Evolutionary conservation across 2,113 vertebrate species (phyloP), one percentile per base, ranked within the genome.

Genomic region (Brevimyrus niger): DNA sequence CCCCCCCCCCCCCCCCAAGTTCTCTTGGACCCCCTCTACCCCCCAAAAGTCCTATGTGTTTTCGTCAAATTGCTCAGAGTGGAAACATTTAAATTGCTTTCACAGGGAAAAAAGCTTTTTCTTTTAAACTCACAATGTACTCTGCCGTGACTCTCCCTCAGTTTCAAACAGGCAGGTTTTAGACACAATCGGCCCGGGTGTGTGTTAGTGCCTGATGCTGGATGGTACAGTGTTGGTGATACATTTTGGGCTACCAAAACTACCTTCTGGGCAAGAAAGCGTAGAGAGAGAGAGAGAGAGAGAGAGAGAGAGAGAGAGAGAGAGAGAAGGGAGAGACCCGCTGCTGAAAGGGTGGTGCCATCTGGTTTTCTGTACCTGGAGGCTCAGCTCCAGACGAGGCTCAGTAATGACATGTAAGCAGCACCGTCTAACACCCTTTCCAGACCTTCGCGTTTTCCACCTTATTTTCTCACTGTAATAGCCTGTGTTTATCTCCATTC

Each of bases 381-480:
- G 89, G 86, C 89, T 31, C 19, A 76, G 50, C 65, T 61, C 4
- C 69, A 89, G 61, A 55, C 65, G 53, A 50, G 48, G 50, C 61
- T 87, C 80, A 48, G 65, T 61, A 90, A 90, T 90, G 86, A 91
- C 90, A 89, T 73, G 55, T 76, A 90, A 89, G 85, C 48, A 89
- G 88, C 65, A 61, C 86, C 65, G 89, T 89, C 73, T 91, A 88
- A 83, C 88, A 31, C 89, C 86, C 80, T 42, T 89, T 76, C 85
- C 88, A 86, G 91, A 47, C 89, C 90, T 88, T 90, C 85, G 48
- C 21, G 42, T 89, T 86, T 84, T 89, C 42, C 55, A n/a, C 53
- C 82, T 65, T 80, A 87, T 88, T 84, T 42, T 80, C 73, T 80
- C 82, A 53, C 90, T 51, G 55, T 89, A 90, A 88, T 86, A 86